Conservation (phyloP, 2,113 vertebrate species). For the Colaptes auratus region DNA sequence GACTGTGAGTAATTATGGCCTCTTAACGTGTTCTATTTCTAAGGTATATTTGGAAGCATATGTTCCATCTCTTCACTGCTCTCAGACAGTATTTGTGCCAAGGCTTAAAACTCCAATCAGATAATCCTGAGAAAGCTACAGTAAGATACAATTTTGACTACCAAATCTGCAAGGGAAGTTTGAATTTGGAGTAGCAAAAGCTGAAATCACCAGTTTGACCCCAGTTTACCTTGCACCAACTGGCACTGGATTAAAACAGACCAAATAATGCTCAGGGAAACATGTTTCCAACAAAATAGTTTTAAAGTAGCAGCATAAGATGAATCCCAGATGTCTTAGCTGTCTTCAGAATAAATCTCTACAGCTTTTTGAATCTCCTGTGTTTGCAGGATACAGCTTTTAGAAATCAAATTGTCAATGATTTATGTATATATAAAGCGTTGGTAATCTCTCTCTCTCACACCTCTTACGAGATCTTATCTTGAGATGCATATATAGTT, state of each 20-base stretch:
- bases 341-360: neutral
- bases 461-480: neutral
- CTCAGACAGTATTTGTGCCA: constrained; percentile 19
- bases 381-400: neutral
- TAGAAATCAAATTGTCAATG: neutral
- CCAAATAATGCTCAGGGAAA: neutral
- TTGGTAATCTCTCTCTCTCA: neutral
- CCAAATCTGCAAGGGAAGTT: neutral
- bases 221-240: neutral
- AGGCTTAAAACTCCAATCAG: constrained; percentile 6
- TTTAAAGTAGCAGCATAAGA: neutral
- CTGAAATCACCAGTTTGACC: neutral
- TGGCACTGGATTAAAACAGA: neutral
- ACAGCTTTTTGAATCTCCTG: neutral
- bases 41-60: constrained; percentile 66
- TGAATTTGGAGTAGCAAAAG: neutral
- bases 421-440: neutral
- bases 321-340: neutral
- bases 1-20: constrained; percentile 56
- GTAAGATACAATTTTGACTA: neutral
- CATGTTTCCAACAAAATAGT: neutral
- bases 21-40: constrained; percentile 58
- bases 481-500: neutral
- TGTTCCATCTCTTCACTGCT: constrained; percentile 39
- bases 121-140: constrained; percentile 9